Base-by-base conservation (phyloP, 2,888 invertebrate species). In the Rhimphoctona megacephalus region DNA sequence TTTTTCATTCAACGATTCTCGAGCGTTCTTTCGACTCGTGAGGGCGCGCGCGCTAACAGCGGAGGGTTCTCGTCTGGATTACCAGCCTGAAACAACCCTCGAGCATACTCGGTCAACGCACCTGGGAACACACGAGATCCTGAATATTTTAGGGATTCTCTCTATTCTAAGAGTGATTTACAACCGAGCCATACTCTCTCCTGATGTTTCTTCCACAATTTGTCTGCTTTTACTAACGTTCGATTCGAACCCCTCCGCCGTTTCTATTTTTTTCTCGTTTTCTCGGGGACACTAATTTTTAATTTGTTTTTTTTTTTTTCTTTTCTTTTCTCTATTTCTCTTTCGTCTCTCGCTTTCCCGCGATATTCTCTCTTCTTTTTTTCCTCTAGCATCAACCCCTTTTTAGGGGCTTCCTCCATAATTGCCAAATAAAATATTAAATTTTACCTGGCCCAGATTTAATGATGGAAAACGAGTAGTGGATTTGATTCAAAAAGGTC, bases 121-220 rank as follows among this genome's bases (percentile, higher is more conserved):
- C 86, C 80, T 87, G 87, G 88, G 72, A 49, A 43, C 78, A 66
- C 89, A 87, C 87, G 85, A 87, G 87, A 81, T 81, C 77, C 89
- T 89, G 91, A 91, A 91, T 91, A 90, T 87, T 91, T 91, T 86
- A 90, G 85, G 73, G 72, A 78, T 74, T 83, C 69, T 82, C 69
- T 72, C 83, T 72, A 80, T 70, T 61, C 72, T 66, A 57, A 76
- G 85, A 87, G 85, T 79, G 74, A 79, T 85, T 85, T 79, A 33
- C 84, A 30, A 36, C 19, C 69, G 67, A 33, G 25, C 52, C 19
- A 11, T 43, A 9, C 22, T 61, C 49, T 66, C 80, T 74, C 49
- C 17, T 73, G 74, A 49, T 46, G 8, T 17, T 66, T 30, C 72
- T 72, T 64, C 72, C 64, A 30, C 70, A 25, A 30, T 61, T 46